Evolutionary conservation across 2,113 vertebrate genomes (phyloP), one percentile per base, ranked within the genome.

Genomic region (Procavia capensis): DNA sequence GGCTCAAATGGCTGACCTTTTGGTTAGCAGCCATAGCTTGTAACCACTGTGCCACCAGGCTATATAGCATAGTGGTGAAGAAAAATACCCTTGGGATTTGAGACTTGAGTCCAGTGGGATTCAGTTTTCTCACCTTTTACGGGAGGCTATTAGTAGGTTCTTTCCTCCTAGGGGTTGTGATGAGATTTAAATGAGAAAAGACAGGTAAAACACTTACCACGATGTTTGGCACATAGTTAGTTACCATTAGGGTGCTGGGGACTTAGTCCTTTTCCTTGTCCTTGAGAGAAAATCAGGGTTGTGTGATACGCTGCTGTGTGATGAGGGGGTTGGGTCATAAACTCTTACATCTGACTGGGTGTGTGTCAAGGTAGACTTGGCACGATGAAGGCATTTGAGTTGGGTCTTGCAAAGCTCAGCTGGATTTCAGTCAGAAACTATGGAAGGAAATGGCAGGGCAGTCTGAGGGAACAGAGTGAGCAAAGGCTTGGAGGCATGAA

Each of bases 81-180:
- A 78, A 78, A 75, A 34, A 39, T 1, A 2, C 61, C 43, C 31
- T 70, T 25, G 63, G 92, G 31, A 0, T 22, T 31, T 47, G 85
- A 68, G 68, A 45, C 70, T 84, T 84, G n/a, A 64, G 25, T 31
- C 87, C 54, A 61, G 6, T 41, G 59, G 45, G 41, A 25, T 22
- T 82, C 61, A 50, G 57, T 54, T 84, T 94, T 27, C 41, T 95
- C 84, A 63, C 78, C 50, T 94, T 64, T 92, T n/a, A 36, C 70
- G 54, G 59, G 57, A 75, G 45, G 39, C 29, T 78, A 19, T 66
- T 29, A 86, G 5, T 47, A 54, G 41, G 61, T 34, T 34, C 54
- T 43, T 27, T 24, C 24, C 2, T 31, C 36, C 14, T 19, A 34
- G 20, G 31, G 29, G 16, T 36, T 34, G 16, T 50, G 17, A 27